phyloP scores from a whole-genome alignment of 2,888 invertebrate species.

The Cheilosia vulpina region DNA sequence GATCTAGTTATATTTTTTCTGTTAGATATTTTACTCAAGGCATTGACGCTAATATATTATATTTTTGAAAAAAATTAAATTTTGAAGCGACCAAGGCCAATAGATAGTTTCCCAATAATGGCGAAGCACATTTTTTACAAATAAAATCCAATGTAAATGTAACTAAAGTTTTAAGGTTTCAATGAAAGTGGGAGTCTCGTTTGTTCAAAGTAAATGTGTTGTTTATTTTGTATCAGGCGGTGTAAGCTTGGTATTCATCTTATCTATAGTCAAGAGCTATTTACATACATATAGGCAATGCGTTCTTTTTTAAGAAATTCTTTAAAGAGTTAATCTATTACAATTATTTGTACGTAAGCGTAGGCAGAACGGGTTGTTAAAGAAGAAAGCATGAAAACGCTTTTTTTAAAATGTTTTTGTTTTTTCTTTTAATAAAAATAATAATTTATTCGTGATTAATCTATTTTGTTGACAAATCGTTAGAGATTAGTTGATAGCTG shows the following conservation, averaged over 20 bases:
- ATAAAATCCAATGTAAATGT: conserved; percentile 57
- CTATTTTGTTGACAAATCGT: conserved; percentile 39
- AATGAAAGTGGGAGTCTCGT: conserved; percentile 27
- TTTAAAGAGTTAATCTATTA: conserved; percentile 18
- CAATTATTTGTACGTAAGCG: conserved; percentile 31
- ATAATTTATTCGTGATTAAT: conserved; percentile 68
- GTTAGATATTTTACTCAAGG: conserved; percentile 24
- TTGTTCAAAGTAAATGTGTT: conserved; percentile 56
- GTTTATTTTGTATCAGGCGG: conserved; percentile 62
- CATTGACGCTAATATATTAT: conserved; percentile 31
- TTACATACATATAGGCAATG: conserved; percentile 18
- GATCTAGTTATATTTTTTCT: conserved; percentile 22
- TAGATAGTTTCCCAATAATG: conserved; percentile 1
- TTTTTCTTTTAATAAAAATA: conserved; percentile 58
- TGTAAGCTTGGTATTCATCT: neutral
- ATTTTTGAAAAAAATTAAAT: conserved; percentile 26
- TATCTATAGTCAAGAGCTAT: conserved; percentile 25
- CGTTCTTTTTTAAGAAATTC: conserved; percentile 28
- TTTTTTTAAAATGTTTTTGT: conserved; percentile 48
- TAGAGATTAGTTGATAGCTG: conserved; percentile 5
- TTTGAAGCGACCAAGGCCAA: conserved; percentile 11
- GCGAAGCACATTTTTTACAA: conserved; percentile 21
- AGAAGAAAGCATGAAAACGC: conserved; percentile 26
- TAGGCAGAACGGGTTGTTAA: conserved; percentile 15
- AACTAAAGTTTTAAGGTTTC: conserved; percentile 27